Conservation (phyloP, 2,797 vertebrate genomes). For the Pteronotus mesoamericanus region DNA sequence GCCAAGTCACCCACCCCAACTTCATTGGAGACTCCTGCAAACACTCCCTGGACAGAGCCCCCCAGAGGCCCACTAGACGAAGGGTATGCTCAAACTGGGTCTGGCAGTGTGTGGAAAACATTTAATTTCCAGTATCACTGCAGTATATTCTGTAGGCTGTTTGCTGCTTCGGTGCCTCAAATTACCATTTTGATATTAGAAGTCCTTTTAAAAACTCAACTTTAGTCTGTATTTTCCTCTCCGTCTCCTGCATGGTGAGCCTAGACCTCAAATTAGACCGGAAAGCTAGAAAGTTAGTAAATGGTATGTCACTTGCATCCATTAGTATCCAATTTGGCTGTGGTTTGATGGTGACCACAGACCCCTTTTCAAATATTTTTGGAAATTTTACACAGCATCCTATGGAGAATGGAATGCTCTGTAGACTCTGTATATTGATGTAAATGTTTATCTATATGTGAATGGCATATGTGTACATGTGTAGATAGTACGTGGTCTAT, state of each 20-base stretch:
- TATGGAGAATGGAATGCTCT: not conserved
- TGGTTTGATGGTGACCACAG: not conserved
- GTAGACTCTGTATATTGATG: not conserved
- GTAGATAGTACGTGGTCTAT: not conserved
- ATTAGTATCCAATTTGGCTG: not conserved
- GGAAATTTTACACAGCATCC: not conserved
- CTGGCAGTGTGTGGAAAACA: not conserved
- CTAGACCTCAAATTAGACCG: not conserved
- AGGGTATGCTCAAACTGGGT: not conserved
- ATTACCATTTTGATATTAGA: not conserved
- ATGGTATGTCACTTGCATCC: not conserved
- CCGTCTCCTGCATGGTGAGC: not conserved
- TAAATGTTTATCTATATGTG: not conserved
- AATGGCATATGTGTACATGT: not conserved
- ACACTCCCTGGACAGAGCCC: not conserved
- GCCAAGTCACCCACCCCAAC: not conserved
- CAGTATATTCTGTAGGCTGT: not conserved
- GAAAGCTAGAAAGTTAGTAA: constrained; percentile 30
- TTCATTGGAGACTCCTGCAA: not conserved
- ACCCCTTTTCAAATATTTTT: not conserved
- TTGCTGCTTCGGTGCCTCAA: not conserved
- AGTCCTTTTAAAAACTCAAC: not conserved
- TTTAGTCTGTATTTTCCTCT: not conserved
- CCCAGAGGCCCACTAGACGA: not conserved
- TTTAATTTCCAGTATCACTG: not conserved